phyloP scores from a whole-genome alignment of 1,140 invertebrate genomes.

The Chymomyza costata region DNA sequence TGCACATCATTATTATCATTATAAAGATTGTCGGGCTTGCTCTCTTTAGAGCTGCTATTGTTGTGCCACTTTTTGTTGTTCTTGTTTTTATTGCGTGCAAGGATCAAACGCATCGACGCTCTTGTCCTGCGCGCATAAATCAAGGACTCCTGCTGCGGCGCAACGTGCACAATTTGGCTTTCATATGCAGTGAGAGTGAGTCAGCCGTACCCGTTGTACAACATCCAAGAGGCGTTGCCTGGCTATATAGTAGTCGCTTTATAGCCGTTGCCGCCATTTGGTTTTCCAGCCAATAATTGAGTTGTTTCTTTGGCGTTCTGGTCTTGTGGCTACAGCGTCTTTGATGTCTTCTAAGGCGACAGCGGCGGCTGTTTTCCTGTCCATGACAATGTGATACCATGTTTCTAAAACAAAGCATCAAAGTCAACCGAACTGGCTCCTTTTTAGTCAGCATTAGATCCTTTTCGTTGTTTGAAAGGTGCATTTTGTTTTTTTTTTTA shows the following conservation, averaged over 20 bases:
- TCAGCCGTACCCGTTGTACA: background rate
- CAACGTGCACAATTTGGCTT: conserved; percentile 37
- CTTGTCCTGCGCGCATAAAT: too few relatives aligned
- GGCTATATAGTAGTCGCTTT: too few relatives aligned
- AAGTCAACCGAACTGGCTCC: conserved; percentile 41
- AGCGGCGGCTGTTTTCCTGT: conserved; percentile 37
- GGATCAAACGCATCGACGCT: conserved; percentile 60
- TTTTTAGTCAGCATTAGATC: conserved; percentile 10
- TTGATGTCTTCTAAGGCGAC: background rate
- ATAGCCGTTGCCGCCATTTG: conserved; percentile 24
- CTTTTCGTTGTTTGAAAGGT: conserved; percentile 15
- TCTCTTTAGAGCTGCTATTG: conserved; percentile 2
- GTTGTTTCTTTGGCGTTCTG: conserved; percentile 25
- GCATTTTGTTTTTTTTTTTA: conserved; percentile 8
- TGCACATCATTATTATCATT: too few relatives aligned
- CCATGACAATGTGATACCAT: conserved; percentile 62
- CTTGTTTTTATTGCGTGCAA: conserved; percentile 47
- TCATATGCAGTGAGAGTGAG: conserved; percentile 18
- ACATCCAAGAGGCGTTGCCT: conserved; percentile 25
- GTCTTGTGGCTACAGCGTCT: conserved; percentile 19
- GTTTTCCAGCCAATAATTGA: conserved; percentile 45
- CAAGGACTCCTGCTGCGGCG: conserved; percentile 56
- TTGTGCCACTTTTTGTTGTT: background rate
- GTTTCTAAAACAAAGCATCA: conserved; percentile 55
- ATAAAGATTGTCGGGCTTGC: background rate